Evolutionary conservation across 1,140 invertebrate genomes (phyloP), one percentile per base, ranked within the genome.

Genomic region (Protaetia brevitarsis): DNA sequence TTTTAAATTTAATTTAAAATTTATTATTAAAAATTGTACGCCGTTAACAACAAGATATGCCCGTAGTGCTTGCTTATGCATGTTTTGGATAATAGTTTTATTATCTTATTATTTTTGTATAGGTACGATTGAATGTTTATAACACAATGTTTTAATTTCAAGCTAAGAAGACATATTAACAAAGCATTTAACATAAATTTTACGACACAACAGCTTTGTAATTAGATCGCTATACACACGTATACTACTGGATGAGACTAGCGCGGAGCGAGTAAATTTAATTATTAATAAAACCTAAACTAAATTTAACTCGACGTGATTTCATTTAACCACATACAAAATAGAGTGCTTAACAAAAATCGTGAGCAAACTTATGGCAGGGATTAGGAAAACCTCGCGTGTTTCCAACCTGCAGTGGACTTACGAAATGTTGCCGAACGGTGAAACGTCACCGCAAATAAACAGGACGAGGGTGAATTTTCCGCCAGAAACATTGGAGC

Each of bases 381-480:
- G 70, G 26, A 74, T 71, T 61, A 68, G 72, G 56, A 63, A 71
- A 28, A 72, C 64, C 64, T 74, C 73, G 10, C 63, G 78, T 72
- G 69, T 75, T 72, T 66, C 75, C 74, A 73, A 74, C 72, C 70
- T 73, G 71, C 66, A 72, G 65, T 85, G 83, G 83, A 79, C 81
- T 64, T 85, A 85, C 77, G 83, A 84, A 69, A 83, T 83, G 72
- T 71, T 85, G 62, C 81, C 83, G 11, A 81, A 84, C 74, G 75
- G 68, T 27, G 73, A 76, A 56, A 67, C 68, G 16, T 74, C 74
- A 34, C 81, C 82, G 16, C 74, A 74, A 2, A 78, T 78, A 3
- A 79, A 77, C 11, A 81, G 79, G 60, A 69, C 72, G 31, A 70
- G 76, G 68, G 89, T 91, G 34, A 91, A 89, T 74, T 91, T 91